Evolutionary conservation across 2,113 vertebrate genomes (phyloP), one percentile per base, ranked within the genome.

Genomic region (Hucho hucho): DNA sequence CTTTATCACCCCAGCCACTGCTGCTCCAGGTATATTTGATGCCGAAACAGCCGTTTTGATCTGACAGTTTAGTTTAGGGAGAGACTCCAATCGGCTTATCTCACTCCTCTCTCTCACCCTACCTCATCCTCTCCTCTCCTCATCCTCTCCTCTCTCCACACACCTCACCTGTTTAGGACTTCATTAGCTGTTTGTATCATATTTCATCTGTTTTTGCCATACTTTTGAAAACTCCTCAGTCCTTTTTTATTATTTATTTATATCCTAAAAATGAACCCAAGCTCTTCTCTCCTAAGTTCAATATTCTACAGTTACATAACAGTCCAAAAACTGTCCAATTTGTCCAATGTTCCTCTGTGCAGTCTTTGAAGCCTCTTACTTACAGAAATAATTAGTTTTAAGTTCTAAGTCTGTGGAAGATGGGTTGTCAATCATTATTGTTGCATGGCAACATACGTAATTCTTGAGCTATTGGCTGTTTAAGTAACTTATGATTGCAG

Each of bases 1-100:
- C 81, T 89, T 90, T 93, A 92, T 94, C 90, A 84, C 69, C 56
- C 66, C 59, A 87, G 84, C 85, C 89, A 89, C 83, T 79, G 81
- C 81, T 83, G 85, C 88, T 90, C 88, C 89, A 91, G 89, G 92
- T 92, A 87, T 79, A 87, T 90, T 91, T 90, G 83, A 88, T 88
- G 86, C 86, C 76, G 79, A 77, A 82, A 85, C 77, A 90, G 78
- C 75, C 81, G 37, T 75, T 91, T 90, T 91, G 83, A 91, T 92
- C 83, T 90, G 86, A 87, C 86, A 83, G 86, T 80, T 53, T 16
- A 53, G 49, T 77, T 82, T 61, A 78, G 72, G 43, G 81, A 24
- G 20, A 76, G 80, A 81, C 88, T 85, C 84, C 79, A 80, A 84
- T 88, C 77, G 18, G 78, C 81, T 85, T 82, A 79, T 88, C 84